Evolutionary conservation across 2,113 vertebrate genomes (phyloP).

Genomic region (Tupaia chinensis): DNA sequence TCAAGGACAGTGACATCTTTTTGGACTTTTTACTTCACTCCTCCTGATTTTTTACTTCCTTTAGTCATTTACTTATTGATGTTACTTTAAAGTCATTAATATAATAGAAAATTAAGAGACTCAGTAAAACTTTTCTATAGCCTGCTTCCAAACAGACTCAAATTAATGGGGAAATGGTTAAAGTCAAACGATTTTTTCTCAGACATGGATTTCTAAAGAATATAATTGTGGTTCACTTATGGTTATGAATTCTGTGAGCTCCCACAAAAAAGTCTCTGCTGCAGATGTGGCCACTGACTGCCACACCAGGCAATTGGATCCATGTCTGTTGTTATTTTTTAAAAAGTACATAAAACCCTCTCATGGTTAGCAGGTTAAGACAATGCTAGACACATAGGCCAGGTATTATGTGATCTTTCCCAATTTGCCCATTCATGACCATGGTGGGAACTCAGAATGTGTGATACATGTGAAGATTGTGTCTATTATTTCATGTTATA

Average conservation of each 20-base stretch:
- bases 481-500: neutral
- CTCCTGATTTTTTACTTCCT: conserved; percentile 26
- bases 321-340: conserved; percentile 19
- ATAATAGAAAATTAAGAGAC: conserved; percentile 80
- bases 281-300: conserved; percentile 85
- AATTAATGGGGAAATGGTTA: conserved; percentile 76
- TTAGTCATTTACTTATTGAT: conserved; percentile 77
- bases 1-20: neutral
- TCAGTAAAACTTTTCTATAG: conserved; percentile 78
- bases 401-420: neutral
- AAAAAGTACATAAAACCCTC: neutral
- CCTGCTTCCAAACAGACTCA: conserved; percentile 62
- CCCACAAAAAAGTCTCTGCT: conserved; percentile 81
- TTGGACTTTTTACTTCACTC: neutral
- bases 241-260: conserved; percentile 84
- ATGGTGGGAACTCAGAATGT: conserved; percentile 56
- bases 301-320: conserved; percentile 75
- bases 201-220: conserved; percentile 84
- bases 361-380: conserved; percentile 65
- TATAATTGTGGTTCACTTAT: conserved; percentile 85
- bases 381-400: conserved; percentile 40
- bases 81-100: conserved; percentile 77
- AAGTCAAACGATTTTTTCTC: conserved; percentile 61
- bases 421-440: conserved; percentile 44
- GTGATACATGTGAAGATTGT: neutral